phyloP scores from a whole-genome alignment of 1,140 invertebrate species.

The Prorops nasuta region DNA sequence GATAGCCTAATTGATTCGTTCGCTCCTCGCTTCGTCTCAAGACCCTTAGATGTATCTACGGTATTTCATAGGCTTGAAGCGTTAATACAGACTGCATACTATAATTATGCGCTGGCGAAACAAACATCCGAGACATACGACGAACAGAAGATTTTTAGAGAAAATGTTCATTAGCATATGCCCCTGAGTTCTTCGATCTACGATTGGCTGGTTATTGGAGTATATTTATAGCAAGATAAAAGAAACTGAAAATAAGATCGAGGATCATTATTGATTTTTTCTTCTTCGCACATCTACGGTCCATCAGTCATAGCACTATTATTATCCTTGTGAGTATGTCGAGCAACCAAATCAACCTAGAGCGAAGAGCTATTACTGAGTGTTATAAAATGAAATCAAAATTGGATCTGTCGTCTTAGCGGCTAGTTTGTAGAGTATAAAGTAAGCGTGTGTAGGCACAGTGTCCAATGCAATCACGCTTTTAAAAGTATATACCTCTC shows the following conservation, averaged over 20 bases:
- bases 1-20: no score
- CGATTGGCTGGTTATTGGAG: background rate
- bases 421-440: conserved; percentile 8
- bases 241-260: background rate
- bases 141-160: conserved; percentile 9
- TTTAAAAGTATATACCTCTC: no score
- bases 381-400: conserved; percentile 10
- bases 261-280: no score
- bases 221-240: background rate
- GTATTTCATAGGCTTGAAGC: no score
- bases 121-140: conserved; percentile 6
- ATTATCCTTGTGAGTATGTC: no score
- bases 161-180: conserved; percentile 10
- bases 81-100: no score
- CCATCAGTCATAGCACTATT: no score
- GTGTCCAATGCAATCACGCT: conserved; percentile 2
- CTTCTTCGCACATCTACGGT: no score
- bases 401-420: conserved; percentile 14
- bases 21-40: no score
- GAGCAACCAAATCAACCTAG: conserved; percentile 6
- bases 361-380: conserved; percentile 10
- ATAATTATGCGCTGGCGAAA: conserved; percentile 12
- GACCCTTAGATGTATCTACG: no score
- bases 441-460: conserved; percentile 10
- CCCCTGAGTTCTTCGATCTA: conserved; percentile 2